Base-by-base conservation (phyloP, 2,888 invertebrate genomes). In the Sesia bembeciformis region DNA sequence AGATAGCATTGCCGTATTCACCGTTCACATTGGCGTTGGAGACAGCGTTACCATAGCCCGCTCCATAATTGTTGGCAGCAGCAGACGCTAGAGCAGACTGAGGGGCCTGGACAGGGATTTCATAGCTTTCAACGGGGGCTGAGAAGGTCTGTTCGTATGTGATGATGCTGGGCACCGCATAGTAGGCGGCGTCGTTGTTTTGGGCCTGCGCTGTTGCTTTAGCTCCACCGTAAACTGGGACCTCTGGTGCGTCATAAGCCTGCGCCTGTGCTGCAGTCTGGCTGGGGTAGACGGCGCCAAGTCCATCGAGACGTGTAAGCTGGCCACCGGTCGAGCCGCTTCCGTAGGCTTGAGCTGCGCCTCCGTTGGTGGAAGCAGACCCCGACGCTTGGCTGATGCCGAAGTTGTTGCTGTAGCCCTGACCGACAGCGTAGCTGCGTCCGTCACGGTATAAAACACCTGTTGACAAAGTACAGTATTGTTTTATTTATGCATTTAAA, bases 71-170 rank as follows among this genome's bases (percentile, higher is more conserved):
- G 49, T 61, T 56, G 50, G 66, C 63, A 40, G 58, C 57, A 51
- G 84, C 82, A 3, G 74, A 68, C 0, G 85, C 84, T 54, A 83
- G 68, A 5, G 84, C 85, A 39, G 66, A 63, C 5, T 68, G 59
- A 0, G 62, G 57, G 49, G 65, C 66, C 5, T 59, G 54, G 49
- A 41, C 40, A 56, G 71, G 54, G 7, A 68, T 53, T 53, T 68
- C 66, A 54, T 72, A 72, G 54, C 58, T 66, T 5, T 68, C 62
- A 46, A 66, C 71, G 53, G 67, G 61, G n/a, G 78, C 79, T 1
- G 63, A 62, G 53, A 79, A 78, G 67, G 79, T 81, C 60, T 87
- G 84, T 57, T 81, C 71, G 65, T 87, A 86, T 4, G 85, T 71
- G 58, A 84, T 66, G 53, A 86, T 67, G 7, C 76, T 73, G 1